These are phyloP conservation scores for Pangasianodon gigas DNA, from an alignment of 2,113 vertebrate genomes.

Conservation along the genomic window DNA sequence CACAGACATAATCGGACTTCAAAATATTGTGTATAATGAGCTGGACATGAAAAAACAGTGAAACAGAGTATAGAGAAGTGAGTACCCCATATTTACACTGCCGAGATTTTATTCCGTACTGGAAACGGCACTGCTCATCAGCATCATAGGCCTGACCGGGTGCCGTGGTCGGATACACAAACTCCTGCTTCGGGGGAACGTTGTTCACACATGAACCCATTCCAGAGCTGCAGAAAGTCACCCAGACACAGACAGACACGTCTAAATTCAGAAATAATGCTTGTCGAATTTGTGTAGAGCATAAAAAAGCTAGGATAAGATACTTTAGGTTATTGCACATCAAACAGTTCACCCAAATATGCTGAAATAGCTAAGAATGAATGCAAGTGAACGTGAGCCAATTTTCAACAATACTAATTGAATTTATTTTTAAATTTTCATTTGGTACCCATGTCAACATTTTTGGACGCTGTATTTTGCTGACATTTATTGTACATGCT, in stretches of 20 bases:
- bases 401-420: not conserved
- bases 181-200: slow-evolving; percentile 90
- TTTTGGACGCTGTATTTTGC: no score
- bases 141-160: slow-evolving; percentile 95
- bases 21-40: not conserved
- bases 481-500: no score
- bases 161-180: slow-evolving; percentile 92
- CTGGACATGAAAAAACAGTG: not conserved
- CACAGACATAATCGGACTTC: not conserved
- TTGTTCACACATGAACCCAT: slow-evolving; percentile 96
- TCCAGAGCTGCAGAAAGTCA: slow-evolving; percentile 78
- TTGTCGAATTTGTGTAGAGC: no score
- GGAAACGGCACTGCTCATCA: slow-evolving; percentile 96
- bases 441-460: not conserved
- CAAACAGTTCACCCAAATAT: not conserved
- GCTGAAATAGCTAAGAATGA: not conserved
- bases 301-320: not conserved
- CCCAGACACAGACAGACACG: slow-evolving; percentile 5
- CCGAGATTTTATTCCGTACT: slow-evolving; percentile 96
- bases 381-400: not conserved
- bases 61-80: slow-evolving; percentile 23
- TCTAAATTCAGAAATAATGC: not conserved
- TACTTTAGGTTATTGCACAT: not conserved
- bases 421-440: not conserved
- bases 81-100: slow-evolving; percentile 99